These are phyloP conservation scores for Odontamblyopus rebecca DNA, from an alignment of 2,797 vertebrate genomes.

Conservation along the genomic window DNA sequence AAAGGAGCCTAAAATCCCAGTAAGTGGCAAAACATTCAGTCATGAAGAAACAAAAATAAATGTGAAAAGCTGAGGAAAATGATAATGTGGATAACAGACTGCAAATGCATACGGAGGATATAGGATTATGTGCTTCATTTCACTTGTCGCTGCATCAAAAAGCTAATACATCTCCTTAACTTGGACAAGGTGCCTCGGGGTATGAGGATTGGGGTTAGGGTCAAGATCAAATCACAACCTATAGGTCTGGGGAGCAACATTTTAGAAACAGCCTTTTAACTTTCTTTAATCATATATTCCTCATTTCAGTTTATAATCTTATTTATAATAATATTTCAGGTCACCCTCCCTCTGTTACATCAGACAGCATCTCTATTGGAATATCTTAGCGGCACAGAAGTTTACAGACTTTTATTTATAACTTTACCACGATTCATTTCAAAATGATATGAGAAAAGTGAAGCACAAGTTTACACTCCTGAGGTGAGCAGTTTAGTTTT, in stretches of 20 bases:
- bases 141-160: background rate
- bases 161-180: background rate
- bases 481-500: slow-evolving; percentile 49
- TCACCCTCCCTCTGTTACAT: background rate
- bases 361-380: background rate
- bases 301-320: background rate
- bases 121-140: background rate
- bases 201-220: slow-evolving; percentile 27
- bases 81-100: too few relatives aligned
- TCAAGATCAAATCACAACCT: too few relatives aligned
- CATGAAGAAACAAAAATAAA: background rate
- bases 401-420: slow-evolving; percentile 77
- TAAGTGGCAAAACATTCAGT: background rate
- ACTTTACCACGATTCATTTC: slow-evolving; percentile 69
- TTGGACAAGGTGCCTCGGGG: slow-evolving; percentile 54
- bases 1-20: background rate
- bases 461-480: slow-evolving; percentile 27
- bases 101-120: too few relatives aligned
- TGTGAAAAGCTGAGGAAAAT: background rate
- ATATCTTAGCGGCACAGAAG: slow-evolving; percentile 53
- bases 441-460: slow-evolving; percentile 65
- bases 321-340: background rate
- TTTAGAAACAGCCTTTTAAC: background rate
- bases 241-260: background rate
- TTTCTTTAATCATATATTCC: background rate